phyloP scores from a whole-genome alignment of 1,140 invertebrate genomes.

The Cydia fagiglandana region DNA sequence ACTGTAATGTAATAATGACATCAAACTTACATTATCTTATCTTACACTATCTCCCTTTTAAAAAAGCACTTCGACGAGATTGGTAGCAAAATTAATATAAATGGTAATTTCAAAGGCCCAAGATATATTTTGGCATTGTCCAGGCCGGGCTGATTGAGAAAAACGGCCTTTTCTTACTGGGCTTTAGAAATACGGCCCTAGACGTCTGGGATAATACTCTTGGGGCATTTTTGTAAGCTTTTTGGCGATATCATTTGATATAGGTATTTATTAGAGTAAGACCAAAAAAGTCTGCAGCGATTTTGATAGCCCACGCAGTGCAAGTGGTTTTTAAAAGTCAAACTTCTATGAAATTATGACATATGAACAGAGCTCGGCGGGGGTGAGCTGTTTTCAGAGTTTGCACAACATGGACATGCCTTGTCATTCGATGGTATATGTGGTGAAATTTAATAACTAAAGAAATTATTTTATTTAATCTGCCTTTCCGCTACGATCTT shows the following conservation, averaged over 20 bases:
- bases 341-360: no score
- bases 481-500: no score
- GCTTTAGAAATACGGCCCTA: neutral
- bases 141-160: neutral
- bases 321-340: no score
- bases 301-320: no score
- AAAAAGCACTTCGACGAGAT: neutral
- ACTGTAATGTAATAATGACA: neutral
- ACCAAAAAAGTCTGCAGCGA: no score
- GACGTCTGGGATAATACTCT: neutral
- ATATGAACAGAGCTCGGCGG: no score
- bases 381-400: no score
- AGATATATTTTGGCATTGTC: conserved; percentile 8
- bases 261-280: neutral
- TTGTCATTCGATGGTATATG: no score
- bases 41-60: neutral
- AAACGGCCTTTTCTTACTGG: neutral
- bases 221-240: neutral
- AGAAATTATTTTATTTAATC: no score
- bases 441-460: no score
- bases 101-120: neutral
- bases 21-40: neutral
- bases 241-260: neutral
- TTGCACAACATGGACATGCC: no score
- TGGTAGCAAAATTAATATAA: neutral